Conservation (phyloP, 2,113 vertebrate species). For the Odocoileus hemionus region DNA sequence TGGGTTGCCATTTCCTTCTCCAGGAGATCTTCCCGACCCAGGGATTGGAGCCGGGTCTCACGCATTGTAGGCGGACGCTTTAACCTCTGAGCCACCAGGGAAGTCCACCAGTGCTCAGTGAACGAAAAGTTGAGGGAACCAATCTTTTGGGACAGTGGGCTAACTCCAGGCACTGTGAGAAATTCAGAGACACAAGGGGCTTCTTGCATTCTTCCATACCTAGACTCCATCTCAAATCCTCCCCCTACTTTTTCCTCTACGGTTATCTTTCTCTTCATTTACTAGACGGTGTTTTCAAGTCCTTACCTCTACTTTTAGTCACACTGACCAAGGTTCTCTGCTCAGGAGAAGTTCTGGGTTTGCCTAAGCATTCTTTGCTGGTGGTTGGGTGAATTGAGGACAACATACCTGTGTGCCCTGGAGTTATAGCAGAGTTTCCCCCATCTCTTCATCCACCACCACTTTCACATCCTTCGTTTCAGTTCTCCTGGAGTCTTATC, state of each 20-base stretch:
- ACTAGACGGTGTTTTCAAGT: background rate
- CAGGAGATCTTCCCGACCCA: background rate
- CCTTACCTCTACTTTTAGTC: background rate
- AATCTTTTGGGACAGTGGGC: background rate
- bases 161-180: background rate
- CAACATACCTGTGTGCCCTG: rapidly evolving
- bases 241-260: background rate
- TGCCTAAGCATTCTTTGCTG: background rate
- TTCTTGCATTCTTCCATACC: background rate
- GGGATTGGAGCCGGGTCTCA: background rate
- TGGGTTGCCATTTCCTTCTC: background rate
- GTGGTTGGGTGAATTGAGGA: background rate
- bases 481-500: background rate
- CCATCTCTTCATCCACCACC: background rate
- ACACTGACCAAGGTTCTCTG: background rate
- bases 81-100: background rate
- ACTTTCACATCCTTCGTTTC: background rate
- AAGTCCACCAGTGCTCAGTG: background rate
- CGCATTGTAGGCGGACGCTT: background rate
- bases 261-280: background rate
- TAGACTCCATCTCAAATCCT: background rate
- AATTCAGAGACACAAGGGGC: no score
- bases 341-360: background rate
- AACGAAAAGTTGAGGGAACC: background rate
- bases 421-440: background rate